These are phyloP conservation scores for Phaedon cochleariae DNA, from an alignment of 2,888 invertebrate species.

Conservation along the genomic window DNA sequence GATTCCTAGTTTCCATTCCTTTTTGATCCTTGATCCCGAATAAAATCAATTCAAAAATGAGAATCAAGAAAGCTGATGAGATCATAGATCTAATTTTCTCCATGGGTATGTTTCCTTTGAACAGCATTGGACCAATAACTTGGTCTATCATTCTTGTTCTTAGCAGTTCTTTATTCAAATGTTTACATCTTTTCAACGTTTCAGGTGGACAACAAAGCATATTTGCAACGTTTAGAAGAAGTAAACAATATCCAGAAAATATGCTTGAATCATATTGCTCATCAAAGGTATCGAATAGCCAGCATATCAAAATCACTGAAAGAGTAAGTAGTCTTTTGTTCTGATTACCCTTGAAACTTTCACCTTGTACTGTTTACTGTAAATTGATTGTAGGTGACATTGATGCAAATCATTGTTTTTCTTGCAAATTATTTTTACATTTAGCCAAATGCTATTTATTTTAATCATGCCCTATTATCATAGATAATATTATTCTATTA, in stretches of 20 bases:
- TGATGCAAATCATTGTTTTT: neutral
- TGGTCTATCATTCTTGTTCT: neutral
- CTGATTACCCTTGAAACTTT: neutral
- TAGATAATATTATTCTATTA: too few species aligned
- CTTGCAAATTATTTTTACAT: neutral
- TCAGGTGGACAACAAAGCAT: constrained; percentile 82
- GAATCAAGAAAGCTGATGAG: too few species aligned
- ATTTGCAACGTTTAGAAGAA: constrained; percentile 85
- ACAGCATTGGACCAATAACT: too few species aligned
- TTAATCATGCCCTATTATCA: too few species aligned
- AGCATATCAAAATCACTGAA: constrained; percentile 80
- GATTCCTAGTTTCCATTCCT: neutral
- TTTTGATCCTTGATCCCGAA: too few species aligned
- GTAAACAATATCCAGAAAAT: constrained; percentile 83
- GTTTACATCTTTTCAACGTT: constrained; percentile 40
- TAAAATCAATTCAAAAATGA: too few species aligned
- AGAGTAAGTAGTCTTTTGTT: constrained; percentile 63
- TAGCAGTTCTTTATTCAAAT: neutral
- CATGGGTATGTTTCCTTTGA: too few species aligned
- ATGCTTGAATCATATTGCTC: constrained; percentile 88
- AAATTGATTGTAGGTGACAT: neutral
- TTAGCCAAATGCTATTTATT: too few species aligned
- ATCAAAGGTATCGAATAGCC: constrained; percentile 90
- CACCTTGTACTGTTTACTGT: neutral
- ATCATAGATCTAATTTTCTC: too few species aligned